Percentiles rank a stretch among this genome's conserved stretches.
Evolutionary conservation across 1,140 invertebrate species (phyloP).

Genomic region (Aphis gossypii): DNA sequence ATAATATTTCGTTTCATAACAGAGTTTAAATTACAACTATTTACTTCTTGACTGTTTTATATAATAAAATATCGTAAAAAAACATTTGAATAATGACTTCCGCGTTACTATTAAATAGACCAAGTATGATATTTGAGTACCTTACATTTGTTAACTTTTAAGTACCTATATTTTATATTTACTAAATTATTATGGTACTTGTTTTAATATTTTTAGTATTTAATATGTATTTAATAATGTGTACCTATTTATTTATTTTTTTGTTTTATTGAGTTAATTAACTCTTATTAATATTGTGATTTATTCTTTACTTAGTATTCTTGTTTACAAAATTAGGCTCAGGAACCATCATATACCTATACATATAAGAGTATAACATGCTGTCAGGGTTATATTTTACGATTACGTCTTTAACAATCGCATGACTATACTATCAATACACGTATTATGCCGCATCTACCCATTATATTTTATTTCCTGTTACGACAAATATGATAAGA

Average conservation of each 20-base stretch:
- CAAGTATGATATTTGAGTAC: neutral
- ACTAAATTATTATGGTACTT: neutral
- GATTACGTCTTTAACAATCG: slow-evolving; percentile 28
- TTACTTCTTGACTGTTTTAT: slow-evolving; percentile 3
- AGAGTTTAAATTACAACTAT: neutral
- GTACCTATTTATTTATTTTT: neutral
- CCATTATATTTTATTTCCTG: slow-evolving; percentile 25
- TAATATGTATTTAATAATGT: neutral
- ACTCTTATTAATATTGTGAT: neutral
- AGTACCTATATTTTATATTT: neutral
- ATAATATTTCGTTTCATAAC: neutral
- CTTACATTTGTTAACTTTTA: slow-evolving; percentile 5
- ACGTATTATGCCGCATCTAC: neutral
- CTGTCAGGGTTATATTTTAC: slow-evolving; percentile 25
- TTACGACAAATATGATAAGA: slow-evolving; percentile 37
- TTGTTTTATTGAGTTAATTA: neutral
- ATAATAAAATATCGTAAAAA: slow-evolving; percentile 20
- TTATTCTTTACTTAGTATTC: neutral
- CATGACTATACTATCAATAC: slow-evolving; percentile 40
- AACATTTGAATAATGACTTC: neutral
- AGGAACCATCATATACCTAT: neutral
- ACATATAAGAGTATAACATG: neutral
- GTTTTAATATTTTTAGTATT: neutral
- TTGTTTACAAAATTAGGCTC: neutral
- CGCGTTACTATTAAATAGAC: neutral